phyloP scores from a whole-genome alignment of 2,888 invertebrate genomes.

The Dermolepida albohirtum region DNA sequence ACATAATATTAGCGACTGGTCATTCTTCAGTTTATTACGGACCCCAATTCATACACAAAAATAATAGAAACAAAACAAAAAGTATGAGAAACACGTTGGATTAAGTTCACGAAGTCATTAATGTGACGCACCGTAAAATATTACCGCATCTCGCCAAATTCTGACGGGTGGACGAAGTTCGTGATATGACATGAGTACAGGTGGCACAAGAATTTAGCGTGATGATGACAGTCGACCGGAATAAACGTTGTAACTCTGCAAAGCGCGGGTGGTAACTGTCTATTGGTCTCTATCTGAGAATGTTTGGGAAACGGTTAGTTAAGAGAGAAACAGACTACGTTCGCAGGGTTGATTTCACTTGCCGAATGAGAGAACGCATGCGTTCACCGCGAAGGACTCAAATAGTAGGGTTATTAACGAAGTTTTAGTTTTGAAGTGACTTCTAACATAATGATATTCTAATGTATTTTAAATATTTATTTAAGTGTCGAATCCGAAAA shows the following conservation, averaged over 20 bases:
- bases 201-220: neutral
- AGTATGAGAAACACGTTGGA: constrained; percentile 8
- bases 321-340: constrained; percentile 44
- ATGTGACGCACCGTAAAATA: constrained; percentile 11
- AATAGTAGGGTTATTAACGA: constrained; percentile 44
- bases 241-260: constrained; percentile 36
- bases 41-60: constrained; percentile 17
- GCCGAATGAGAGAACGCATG: constrained; percentile 44
- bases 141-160: neutral
- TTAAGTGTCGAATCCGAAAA: constrained; percentile 12
- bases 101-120: neutral
- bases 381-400: constrained; percentile 41
- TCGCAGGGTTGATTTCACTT: constrained; percentile 49
- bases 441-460: constrained; percentile 41
- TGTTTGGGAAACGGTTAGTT: constrained; percentile 40
- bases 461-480: constrained; percentile 35
- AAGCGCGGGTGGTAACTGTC: constrained; percentile 46
- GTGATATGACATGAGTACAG: constrained; percentile 7
- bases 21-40: constrained; percentile 6
- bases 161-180: neutral
- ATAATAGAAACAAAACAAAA: constrained; percentile 8
- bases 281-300: constrained; percentile 33
- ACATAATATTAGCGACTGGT: constrained; percentile 9
- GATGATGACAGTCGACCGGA: neutral
- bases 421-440: constrained; percentile 44